Base-by-base conservation (phyloP, 92 coral and sea anemone species). In the Porites rus region DNA sequence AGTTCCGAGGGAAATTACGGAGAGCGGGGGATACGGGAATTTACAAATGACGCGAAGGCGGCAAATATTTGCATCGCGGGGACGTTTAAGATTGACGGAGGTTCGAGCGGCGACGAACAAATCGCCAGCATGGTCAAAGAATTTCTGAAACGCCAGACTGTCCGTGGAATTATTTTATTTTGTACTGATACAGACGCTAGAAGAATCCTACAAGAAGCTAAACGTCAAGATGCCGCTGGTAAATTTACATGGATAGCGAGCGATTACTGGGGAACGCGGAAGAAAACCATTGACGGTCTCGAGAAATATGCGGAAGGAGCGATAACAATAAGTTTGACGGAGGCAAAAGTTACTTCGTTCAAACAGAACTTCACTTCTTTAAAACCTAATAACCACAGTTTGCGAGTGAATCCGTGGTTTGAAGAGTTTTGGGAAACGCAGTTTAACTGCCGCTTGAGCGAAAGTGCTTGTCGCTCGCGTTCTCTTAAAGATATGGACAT, bases 241-340 rank as follows among this genome's bases (percentile, higher is more conserved):
- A 79, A 78, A 38, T 91, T 92, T 20, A 79, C 77, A 4, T 97
- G 99, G 99, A 86, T 97, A 1, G 99, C 94, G 1, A 93, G 97
- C 68, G 99, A 97, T 53, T 96, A 92, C 69, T 95, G 99, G 99
- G 99, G 99, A 2, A 97, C 96, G 1, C 88, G 98, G 19, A 76
- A 61, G 60, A 90, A 88, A 65, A 87, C 96, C 4, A 94, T 97
- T 22, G 76, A 83, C 14, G 91, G 91, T 18, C 89, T 91, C 17
- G 97, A 93, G 73, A 38, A 93, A 16, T 84, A 74, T 19, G 96
- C 94, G 3, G 95, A 95, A 58, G 96, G 98, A 10, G 99, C 98
- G 8, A 95, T 97, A 43, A 95, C 99, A 0, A 69, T 97, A n/a
- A 95, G 96, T 19, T 88, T 96, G 20, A 69, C 79, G 21, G 76